Conservation (phyloP, 2,113 vertebrate genomes). For the Hemichromis elongatus region DNA sequence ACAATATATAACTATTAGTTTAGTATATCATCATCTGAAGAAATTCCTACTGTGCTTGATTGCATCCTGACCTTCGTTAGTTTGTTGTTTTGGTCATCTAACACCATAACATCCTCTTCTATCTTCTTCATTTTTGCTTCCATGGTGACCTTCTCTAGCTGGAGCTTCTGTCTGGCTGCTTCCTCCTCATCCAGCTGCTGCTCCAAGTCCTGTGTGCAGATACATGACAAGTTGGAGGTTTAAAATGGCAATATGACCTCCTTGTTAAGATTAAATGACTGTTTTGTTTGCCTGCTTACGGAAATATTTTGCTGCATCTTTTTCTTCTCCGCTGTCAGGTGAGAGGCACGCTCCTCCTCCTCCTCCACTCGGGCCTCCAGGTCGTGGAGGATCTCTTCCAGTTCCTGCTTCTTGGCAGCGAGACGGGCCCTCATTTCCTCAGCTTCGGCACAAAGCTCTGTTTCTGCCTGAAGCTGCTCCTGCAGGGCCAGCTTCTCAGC, state of each 20-base stretch:
- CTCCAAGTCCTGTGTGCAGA: slow-evolving; percentile 84
- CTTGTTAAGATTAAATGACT: background rate
- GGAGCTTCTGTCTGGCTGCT: slow-evolving; percentile 91
- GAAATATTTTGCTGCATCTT: slow-evolving; percentile 98
- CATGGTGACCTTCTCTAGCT: slow-evolving; percentile 92
- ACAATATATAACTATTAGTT: background rate
- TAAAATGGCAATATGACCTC: background rate
- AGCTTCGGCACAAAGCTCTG: slow-evolving; percentile 92
- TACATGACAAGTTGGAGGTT: background rate
- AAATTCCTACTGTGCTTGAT: background rate
- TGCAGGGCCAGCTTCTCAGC: slow-evolving; percentile 93
- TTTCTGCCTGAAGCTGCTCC: slow-evolving; percentile 97
- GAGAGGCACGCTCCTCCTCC: slow-evolving; percentile 90
- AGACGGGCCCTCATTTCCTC: slow-evolving; percentile 95
- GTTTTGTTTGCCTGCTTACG: slow-evolving; percentile 55
- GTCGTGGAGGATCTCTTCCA: slow-evolving; percentile 97
- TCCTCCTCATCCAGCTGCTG: slow-evolving; percentile 97
- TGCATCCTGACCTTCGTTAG: slow-evolving; percentile 80
- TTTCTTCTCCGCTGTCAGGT: slow-evolving; percentile 84
- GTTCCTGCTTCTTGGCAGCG: slow-evolving; percentile 91
- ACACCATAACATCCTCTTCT: slow-evolving; percentile 89
- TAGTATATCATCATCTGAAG: background rate
- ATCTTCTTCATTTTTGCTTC: slow-evolving; percentile 95
- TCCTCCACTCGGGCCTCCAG: slow-evolving; percentile 95
- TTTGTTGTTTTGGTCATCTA: slow-evolving; percentile 95